Evolutionary conservation across 2,797 vertebrate genomes (phyloP).

Genomic region (Chrosomus eos): DNA sequence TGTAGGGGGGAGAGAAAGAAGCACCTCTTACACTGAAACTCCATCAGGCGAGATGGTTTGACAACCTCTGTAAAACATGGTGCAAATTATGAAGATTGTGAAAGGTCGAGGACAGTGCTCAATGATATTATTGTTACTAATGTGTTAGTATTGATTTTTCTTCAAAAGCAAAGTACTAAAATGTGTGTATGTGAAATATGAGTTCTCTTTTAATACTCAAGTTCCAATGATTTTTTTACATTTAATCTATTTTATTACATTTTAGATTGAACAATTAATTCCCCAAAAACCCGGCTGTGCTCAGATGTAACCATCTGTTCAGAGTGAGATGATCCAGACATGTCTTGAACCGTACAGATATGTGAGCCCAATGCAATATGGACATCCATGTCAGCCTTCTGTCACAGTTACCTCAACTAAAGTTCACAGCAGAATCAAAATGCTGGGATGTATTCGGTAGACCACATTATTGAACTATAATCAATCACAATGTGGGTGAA

Average conservation of each 20-base stretch:
- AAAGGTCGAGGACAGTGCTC: neutral
- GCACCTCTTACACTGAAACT: neutral
- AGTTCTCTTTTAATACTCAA: neutral
- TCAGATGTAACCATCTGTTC: conserved; percentile 69
- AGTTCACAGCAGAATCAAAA: conserved; percentile 41
- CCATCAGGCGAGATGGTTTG: neutral
- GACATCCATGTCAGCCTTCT: conserved; percentile 60
- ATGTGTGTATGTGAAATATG: neutral
- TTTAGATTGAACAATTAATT: conserved; percentile 39
- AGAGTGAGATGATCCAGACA: conserved; percentile 67
- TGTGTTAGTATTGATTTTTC: neutral
- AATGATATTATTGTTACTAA: neutral
- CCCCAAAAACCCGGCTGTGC: conserved; percentile 54
- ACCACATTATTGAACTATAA: conserved; percentile 1
- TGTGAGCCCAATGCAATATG: conserved; percentile 61
- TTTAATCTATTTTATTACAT: conserved; percentile 33
- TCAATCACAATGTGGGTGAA: neutral
- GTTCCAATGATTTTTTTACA: conserved; percentile 42
- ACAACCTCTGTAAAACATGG: conserved; percentile 1
- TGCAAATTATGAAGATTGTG: neutral
- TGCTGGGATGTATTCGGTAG: neutral
- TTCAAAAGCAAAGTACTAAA: neutral
- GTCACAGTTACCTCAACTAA: conserved; percentile 58
- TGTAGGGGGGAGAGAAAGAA: neutral
- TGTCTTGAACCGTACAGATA: conserved; percentile 62